Evolutionary conservation across 2,113 vertebrate species (phyloP).

Genomic region (Oncorhynchus keta): DNA sequence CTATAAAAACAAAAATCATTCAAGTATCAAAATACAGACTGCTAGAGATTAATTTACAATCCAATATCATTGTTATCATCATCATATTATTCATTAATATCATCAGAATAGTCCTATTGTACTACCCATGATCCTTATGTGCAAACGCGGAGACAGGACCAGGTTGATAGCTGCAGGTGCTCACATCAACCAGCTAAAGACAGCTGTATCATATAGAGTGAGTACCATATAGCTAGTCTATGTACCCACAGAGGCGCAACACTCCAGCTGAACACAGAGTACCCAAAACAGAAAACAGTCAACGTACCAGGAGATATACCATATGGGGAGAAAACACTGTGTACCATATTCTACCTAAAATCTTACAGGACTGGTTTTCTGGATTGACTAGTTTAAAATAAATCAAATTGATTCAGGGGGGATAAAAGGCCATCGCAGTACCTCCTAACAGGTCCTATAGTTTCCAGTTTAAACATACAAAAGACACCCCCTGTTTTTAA

Average conservation of each 20-base stretch:
- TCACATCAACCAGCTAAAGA: constrained; percentile 42
- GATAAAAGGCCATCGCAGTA: not conserved
- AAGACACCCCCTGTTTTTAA: constrained; percentile 27
- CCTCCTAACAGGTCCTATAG: constrained; percentile 45
- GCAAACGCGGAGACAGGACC: constrained; percentile 75
- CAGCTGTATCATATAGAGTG: constrained; percentile 48
- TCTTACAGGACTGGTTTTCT: constrained; percentile 56
- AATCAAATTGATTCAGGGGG: constrained; percentile 6
- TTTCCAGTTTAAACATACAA: constrained; percentile 55
- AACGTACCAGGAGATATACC: constrained; percentile 37
- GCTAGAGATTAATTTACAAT: constrained; percentile 86
- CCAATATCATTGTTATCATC: constrained; percentile 57
- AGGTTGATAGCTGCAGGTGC: constrained; percentile 53
- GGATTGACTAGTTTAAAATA: constrained; percentile 38
- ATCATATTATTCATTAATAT: constrained; percentile 62
- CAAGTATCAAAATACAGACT: constrained; percentile 99
- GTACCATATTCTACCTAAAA: constrained; percentile 39
- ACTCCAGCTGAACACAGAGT: constrained; percentile 40
- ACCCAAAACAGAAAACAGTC: constrained; percentile 55
- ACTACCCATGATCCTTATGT: constrained; percentile 76
- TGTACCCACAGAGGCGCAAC: constrained; percentile 24
- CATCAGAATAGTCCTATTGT: constrained; percentile 79
- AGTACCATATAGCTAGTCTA: constrained; percentile 41
- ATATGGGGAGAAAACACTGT: constrained; percentile 45
- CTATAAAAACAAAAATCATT: constrained; percentile 89